Conservation (phyloP, 2,888 invertebrate species). For the Drosophila recens region DNA sequence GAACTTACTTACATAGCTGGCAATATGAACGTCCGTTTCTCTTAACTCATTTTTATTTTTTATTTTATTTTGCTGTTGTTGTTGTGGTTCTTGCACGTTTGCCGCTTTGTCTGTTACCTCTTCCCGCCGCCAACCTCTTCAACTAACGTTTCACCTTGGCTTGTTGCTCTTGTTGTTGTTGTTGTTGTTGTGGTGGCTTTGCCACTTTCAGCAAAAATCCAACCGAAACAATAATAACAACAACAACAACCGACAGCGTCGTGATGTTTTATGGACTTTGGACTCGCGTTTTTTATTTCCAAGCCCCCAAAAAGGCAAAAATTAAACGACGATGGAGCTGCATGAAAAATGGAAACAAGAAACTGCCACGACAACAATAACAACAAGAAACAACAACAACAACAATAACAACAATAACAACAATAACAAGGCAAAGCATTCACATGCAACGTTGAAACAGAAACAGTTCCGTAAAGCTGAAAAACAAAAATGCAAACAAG, state of each 20-base stretch:
- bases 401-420: constrained; percentile 21
- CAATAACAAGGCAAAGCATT: constrained; percentile 49
- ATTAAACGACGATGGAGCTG: constrained; percentile 69
- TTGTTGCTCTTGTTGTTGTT: constrained; percentile 55
- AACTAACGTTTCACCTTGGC: constrained; percentile 68
- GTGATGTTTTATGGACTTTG: constrained; percentile 80
- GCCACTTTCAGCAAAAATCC: constrained; percentile 73
- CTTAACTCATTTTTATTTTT: constrained; percentile 71
- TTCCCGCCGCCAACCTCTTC: constrained; percentile 17
- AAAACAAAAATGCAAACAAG: constrained; percentile 71
- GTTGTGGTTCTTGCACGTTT: constrained; percentile 68
- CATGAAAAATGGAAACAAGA: constrained; percentile 79
- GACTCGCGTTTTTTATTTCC: constrained; percentile 66
- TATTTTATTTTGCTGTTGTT: constrained; percentile 45
- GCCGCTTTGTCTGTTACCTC: constrained; percentile 45
- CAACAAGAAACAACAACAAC: constrained; percentile 30
- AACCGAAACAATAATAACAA: constrained; percentile 63
- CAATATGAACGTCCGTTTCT: constrained; percentile 73
- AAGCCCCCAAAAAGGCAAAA: constrained; percentile 78
- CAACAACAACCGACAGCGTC: constrained; percentile 65
- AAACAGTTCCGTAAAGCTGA: constrained; percentile 75
- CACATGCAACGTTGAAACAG: constrained; percentile 72
- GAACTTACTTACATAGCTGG: constrained; percentile 42
- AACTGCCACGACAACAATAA: constrained; percentile 47
- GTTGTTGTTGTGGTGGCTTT: constrained; percentile 54